phyloP scores from a whole-genome alignment of 2,888 invertebrate genomes.

The Halictus quadricinctus region DNA sequence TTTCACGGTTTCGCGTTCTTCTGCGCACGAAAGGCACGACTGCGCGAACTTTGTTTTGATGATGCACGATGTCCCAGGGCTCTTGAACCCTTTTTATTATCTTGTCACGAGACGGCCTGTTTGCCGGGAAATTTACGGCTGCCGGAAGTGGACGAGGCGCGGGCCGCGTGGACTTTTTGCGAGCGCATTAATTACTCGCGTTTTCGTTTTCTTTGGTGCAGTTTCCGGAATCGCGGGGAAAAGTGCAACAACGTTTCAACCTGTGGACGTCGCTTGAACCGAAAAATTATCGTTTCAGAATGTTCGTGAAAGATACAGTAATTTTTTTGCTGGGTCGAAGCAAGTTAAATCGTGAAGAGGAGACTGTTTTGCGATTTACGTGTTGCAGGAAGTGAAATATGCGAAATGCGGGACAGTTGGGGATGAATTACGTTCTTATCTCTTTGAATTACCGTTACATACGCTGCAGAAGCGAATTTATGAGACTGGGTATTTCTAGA shows the following conservation, averaged over 20 bases:
- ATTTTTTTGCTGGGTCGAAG: neutral
- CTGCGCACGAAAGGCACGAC: neutral
- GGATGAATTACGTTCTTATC: conserved; percentile 2
- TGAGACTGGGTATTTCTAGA: neutral
- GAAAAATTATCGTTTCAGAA: neutral
- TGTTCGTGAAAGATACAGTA: neutral
- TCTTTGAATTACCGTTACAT: neutral
- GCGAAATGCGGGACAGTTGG: neutral
- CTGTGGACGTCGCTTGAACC: neutral
- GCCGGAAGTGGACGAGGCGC: neutral
- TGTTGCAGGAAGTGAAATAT: neutral
- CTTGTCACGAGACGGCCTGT: neutral
- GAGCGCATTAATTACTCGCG: neutral
- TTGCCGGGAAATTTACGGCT: neutral
- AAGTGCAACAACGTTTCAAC: neutral
- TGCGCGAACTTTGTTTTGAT: neutral
- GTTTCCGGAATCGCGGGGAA: neutral
- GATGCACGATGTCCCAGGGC: neutral
- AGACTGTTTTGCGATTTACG: neutral
- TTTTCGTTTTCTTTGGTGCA: neutral
- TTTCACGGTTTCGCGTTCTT: neutral
- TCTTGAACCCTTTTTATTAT: neutral
- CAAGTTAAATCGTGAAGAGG: neutral
- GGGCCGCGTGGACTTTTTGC: neutral
- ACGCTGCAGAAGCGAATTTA: neutral